A percentile compares a stretch with the other conserved stretches of the same genome.
phyloP scores from a whole-genome alignment of 2,888 invertebrate species.

The Baronia brevicornis region DNA sequence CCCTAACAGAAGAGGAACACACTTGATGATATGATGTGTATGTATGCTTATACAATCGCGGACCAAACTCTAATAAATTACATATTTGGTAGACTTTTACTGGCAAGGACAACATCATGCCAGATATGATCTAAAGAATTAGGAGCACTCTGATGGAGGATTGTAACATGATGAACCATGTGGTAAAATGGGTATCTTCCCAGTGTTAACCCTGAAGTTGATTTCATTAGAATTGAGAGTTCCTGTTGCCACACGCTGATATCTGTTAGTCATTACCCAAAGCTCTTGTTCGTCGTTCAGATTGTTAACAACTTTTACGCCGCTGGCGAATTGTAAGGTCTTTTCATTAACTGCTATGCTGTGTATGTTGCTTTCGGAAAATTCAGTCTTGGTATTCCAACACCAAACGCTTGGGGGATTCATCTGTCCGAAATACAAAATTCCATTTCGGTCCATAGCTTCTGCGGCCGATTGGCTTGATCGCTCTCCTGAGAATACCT shows the following conservation, averaged over 20 bases:
- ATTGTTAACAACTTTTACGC: constrained; percentile 80
- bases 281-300: constrained; percentile 76
- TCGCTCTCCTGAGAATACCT: constrained; percentile 73
- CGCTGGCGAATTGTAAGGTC: constrained; percentile 83
- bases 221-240: constrained; percentile 68
- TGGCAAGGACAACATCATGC: no score
- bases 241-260: constrained; percentile 80
- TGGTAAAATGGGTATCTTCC: constrained; percentile 70
- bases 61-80: no score
- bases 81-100: no score
- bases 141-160: no score
- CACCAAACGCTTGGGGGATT: constrained; percentile 81
- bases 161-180: constrained; percentile 71
- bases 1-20: no score
- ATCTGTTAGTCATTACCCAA: constrained; percentile 80
- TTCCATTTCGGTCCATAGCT: constrained; percentile 81
- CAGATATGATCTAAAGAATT: no score
- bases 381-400: constrained; percentile 82
- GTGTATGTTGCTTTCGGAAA: constrained; percentile 67
- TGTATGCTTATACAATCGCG: no score
- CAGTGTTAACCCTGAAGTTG: constrained; percentile 83
- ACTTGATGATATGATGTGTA: no score
- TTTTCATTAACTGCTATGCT: constrained; percentile 72
- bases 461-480: constrained; percentile 82
- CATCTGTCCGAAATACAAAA: constrained; percentile 82